Conservation (phyloP, 1,140 invertebrate genomes). For the Planococcus citri region DNA sequence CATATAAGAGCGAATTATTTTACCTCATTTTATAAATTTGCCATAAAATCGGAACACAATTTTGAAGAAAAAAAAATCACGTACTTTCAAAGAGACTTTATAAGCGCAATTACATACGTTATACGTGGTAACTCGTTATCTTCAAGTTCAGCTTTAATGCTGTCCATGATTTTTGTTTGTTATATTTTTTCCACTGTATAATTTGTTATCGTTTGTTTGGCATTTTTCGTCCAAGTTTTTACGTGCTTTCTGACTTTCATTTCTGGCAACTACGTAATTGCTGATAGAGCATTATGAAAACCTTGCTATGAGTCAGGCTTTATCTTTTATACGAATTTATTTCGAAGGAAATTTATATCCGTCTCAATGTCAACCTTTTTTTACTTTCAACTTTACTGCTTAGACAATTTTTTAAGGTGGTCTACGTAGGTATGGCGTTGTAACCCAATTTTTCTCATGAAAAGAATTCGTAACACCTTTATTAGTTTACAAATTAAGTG, state of each 20-base stretch:
- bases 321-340: neutral
- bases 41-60: too few species aligned
- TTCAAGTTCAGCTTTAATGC: neutral
- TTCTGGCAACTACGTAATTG: neutral
- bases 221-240: neutral
- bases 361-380: too few species aligned
- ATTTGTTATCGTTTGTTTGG: neutral
- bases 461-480: too few species aligned
- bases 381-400: too few species aligned
- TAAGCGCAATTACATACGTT: too few species aligned
- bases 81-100: neutral
- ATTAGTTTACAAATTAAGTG: too few species aligned
- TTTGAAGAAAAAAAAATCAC: neutral
- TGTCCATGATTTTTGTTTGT: neutral
- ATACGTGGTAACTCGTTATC: neutral
- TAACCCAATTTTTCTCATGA: too few species aligned
- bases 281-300: neutral
- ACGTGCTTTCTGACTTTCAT: neutral
- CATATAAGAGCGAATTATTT: too few species aligned
- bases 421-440: too few species aligned
- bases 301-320: neutral
- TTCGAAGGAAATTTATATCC: neutral
- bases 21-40: too few species aligned
- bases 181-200: neutral
- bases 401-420: too few species aligned